A percentile compares a stretch with the other conserved stretches of the same genome.
Conservation (phyloP, 2,888 invertebrate genomes). For the Ectobius pallidus region DNA sequence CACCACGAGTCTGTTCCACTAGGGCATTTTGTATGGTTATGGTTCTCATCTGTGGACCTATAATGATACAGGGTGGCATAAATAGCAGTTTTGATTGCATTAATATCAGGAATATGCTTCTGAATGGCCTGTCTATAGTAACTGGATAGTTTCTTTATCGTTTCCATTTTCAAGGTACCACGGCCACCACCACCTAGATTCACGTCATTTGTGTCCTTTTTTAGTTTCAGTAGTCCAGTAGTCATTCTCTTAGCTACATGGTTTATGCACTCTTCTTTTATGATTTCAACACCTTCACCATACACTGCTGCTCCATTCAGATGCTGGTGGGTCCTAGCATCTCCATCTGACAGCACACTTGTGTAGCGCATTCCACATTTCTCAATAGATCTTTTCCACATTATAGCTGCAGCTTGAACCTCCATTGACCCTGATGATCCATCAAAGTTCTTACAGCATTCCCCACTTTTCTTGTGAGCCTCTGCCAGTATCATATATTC, state of each 20-base stretch:
- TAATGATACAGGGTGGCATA: slow-evolving; percentile 6
- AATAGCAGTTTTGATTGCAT: neutral
- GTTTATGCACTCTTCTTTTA: neutral
- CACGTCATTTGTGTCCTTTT: neutral
- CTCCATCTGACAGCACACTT: neutral
- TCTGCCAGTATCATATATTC: neutral
- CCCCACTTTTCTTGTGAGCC: neutral
- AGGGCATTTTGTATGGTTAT: neutral
- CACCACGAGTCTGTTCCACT: neutral
- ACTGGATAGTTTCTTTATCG: neutral
- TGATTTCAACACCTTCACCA: neutral
- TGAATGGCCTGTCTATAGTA: neutral
- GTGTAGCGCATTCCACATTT: neutral
- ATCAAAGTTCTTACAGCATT: neutral
- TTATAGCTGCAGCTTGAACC: neutral
- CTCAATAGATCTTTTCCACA: neutral
- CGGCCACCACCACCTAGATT: neutral
- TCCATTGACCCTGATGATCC: neutral
- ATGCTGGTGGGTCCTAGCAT: neutral
- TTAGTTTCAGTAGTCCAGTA: neutral
- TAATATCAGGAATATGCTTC: neutral
- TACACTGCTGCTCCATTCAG: neutral
- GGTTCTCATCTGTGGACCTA: neutral
- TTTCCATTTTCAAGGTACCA: neutral
- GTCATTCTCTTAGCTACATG: neutral